Base-by-base conservation (phyloP, 2,888 invertebrate species). In the Antitype chi region DNA sequence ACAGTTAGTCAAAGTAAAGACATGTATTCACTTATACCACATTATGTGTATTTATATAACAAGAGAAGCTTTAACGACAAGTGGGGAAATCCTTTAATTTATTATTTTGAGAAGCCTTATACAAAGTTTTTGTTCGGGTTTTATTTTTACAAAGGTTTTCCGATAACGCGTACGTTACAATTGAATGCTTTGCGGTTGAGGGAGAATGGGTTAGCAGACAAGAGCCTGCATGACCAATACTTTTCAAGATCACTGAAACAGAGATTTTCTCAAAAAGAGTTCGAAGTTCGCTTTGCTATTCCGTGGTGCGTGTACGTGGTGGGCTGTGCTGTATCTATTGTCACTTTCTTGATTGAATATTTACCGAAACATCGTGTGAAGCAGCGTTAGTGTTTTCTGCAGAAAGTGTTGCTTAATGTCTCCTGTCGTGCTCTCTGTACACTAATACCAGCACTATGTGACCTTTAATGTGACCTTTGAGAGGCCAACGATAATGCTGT, bases 111-210 rank as follows among this genome's bases (percentile, higher is more conserved):
- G 0, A 82, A 89, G 28, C 80, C 68, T 17, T 76, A 57, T 59
- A 64, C 8, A 25, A 80, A 70, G 62, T 73, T 68, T 70, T 78
- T 74, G 43, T 78, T 76, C 3, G 59, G 62, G 25, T 74, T 64
- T 49, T 80, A 67, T 49, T 88, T 87, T 64, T 87, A 87, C 57
- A 87, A 88, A 77, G 88, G 86, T 5, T 88, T 69, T 63, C 88
- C 86, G 0, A 77, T 85, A 43, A 74, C 87, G 0, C 17, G 0
- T 3, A 32, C 72, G 13, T 47, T 86, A 13, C 68, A 28, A 28
- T 4, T 63, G 15, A 85, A 81, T 55, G 63, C 76, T 9, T 72
- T 87, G 25, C 74, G 76, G 11, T 23, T 86, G 49, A 77, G 80
- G 20, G 86, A 86, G 43, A 86, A 77, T 20, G 86, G 86, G 1